phyloP scores from a whole-genome alignment of 2,113 vertebrate species.

The Trogon melanurus region DNA sequence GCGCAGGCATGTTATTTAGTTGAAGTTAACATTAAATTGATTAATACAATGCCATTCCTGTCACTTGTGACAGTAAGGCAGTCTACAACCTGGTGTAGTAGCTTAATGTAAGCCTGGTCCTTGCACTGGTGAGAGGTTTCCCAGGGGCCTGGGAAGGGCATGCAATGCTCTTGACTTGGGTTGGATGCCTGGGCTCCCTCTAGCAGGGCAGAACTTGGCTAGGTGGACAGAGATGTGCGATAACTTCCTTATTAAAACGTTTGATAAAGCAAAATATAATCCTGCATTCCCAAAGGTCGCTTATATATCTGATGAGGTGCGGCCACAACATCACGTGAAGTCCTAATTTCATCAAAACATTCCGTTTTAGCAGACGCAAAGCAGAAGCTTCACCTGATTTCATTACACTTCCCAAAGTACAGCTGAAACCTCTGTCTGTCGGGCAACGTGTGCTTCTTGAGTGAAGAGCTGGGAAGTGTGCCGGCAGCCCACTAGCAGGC shows the following conservation, averaged over 20 bases:
- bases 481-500: not conserved
- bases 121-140: not conserved
- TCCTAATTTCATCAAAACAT: not conserved
- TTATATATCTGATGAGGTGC: not conserved
- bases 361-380: not conserved
- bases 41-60: not conserved
- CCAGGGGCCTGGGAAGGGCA: not conserved
- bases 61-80: not conserved
- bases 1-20: not conserved
- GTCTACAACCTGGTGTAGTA: not conserved
- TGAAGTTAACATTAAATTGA: not conserved
- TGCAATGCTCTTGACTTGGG: not conserved
- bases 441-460: not conserved
- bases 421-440: not conserved
- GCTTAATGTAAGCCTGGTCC: not conserved
- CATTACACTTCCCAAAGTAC: not conserved
- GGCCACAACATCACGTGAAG: not conserved
- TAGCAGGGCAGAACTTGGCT: not conserved
- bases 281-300: not conserved
- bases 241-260: slow-evolving; percentile 16
- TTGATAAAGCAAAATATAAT: not conserved
- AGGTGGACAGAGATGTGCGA: not conserved
- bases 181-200: not conserved
- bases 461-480: not conserved
- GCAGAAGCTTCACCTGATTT: not conserved